Evolutionary conservation across 2,113 vertebrate genomes (phyloP).

Genomic region (Caranx ignobilis): DNA sequence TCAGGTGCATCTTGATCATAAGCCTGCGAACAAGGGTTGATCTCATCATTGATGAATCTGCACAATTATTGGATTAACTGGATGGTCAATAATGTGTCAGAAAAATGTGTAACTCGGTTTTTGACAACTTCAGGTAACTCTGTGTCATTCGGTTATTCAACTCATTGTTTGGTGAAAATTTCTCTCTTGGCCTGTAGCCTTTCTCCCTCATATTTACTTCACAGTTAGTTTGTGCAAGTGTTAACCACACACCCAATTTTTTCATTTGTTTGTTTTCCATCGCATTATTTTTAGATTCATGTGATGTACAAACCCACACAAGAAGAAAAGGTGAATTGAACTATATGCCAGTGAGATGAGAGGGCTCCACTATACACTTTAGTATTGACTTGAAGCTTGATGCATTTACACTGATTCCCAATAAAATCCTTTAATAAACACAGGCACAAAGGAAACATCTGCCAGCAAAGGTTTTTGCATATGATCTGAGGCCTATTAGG

Average conservation of each 20-base stretch:
- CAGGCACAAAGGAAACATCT: constrained; percentile 19
- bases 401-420: constrained; percentile 3
- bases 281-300: neutral
- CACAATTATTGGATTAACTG: neutral
- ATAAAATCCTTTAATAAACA: constrained; percentile 14
- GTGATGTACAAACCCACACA: neutral
- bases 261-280: neutral
- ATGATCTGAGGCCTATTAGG: neutral
- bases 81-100: neutral
- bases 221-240: neutral
- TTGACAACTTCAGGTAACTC: neutral
- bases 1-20: neutral
- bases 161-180: neutral
- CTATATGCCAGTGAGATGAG: neutral
- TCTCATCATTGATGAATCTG: neutral
- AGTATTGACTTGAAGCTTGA: neutral
- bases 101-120: neutral
- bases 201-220: neutral
- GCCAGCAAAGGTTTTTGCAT: constrained; percentile 16
- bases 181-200: neutral
- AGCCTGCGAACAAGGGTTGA: neutral
- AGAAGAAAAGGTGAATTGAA: neutral
- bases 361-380: neutral
- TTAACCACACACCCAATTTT: neutral
- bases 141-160: neutral